Evolutionary conservation across 2,113 vertebrate species (phyloP), one percentile per base, ranked within the genome.

Genomic region (Ctenodactylus gundi): DNA sequence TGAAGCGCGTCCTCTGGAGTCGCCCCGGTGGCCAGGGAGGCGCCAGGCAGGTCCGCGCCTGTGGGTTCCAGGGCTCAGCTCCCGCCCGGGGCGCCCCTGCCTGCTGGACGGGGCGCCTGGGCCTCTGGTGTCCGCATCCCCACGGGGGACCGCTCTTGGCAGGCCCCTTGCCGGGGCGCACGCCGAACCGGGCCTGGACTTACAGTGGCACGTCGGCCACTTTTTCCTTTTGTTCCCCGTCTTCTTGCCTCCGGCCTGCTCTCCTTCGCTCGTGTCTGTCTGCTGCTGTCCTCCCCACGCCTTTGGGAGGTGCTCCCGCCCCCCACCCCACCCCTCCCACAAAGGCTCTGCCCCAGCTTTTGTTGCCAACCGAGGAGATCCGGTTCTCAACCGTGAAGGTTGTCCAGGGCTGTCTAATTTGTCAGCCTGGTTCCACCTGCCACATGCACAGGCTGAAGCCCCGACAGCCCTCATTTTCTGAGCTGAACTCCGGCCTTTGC

Each of bases 361-460:
- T 41, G n/a, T 39, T 55, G 57, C 70, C 64, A 57, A 84, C 44
- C 34, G 76, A 80, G 91, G 64, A 87, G 80, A 70, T 78, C 58
- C 0, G 11, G 88, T 93, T 96, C 83, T 93, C 95, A 94, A 75
- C 83, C 80, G n/a, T 93, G 94, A 92, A 77, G 46, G 76, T 89
- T 92, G 75, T 85, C 75, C 90, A 23, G 90, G 68, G 85, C 92
- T 60, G 83, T 93, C 92, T 95, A 82, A 95, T 94, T 93, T 92
- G 93, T 97, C 93, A 95, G 70, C 49, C 82, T 85, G 67, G 36
- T 90, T 76, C 95, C 93, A 94, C 96, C 96, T 95, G 96, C 93
- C 65, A 13, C 53, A 86, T 23, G 77, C 90, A 77, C 77, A 78
- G 85, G 85, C 93, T 41, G 81, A 81, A 75, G 51, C 88, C 94